A percentile compares a stretch with the other conserved stretches of the same genome.
Evolutionary conservation across 1,140 invertebrate species (phyloP).

Genomic region (Polypedilum vanderplanki): DNA sequence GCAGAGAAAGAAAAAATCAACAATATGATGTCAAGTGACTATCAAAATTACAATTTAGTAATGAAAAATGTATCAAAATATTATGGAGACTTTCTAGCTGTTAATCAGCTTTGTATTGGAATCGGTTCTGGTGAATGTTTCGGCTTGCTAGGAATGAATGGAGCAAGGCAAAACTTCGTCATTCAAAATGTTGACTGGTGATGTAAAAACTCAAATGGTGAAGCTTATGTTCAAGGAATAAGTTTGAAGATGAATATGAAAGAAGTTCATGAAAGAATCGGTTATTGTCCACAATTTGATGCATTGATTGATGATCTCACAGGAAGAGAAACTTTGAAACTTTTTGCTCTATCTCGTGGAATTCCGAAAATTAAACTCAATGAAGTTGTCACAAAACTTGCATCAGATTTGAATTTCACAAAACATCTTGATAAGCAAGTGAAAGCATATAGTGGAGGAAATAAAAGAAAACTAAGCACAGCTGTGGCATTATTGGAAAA

Average conservation of each 20-base stretch:
- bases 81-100: slow-evolving; percentile 53
- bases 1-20: slow-evolving; percentile 28
- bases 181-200: slow-evolving; percentile 86
- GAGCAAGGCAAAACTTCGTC: slow-evolving; percentile 75
- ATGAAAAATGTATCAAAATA: slow-evolving; percentile 51
- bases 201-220: slow-evolving; percentile 50
- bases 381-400: background rate
- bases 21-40: background rate
- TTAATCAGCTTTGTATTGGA: slow-evolving; percentile 54
- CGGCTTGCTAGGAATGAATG: slow-evolving; percentile 71
- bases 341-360: slow-evolving; percentile 70
- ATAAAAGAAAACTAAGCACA: slow-evolving; percentile 85
- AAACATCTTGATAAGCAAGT: slow-evolving; percentile 38
- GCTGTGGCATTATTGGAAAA: slow-evolving; percentile 81
- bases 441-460: slow-evolving; percentile 72
- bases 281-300: slow-evolving; percentile 81
- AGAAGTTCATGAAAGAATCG: slow-evolving; percentile 54
- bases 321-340: slow-evolving; percentile 64
- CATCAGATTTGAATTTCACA: background rate
- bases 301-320: slow-evolving; percentile 75
- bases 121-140: slow-evolving; percentile 60
- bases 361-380: slow-evolving; percentile 48
- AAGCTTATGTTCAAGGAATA: slow-evolving; percentile 49
- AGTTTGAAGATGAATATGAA: slow-evolving; percentile 50
- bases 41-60: slow-evolving; percentile 34